phyloP scores from a whole-genome alignment of 2,113 vertebrate genomes.

The Albula goreensis region DNA sequence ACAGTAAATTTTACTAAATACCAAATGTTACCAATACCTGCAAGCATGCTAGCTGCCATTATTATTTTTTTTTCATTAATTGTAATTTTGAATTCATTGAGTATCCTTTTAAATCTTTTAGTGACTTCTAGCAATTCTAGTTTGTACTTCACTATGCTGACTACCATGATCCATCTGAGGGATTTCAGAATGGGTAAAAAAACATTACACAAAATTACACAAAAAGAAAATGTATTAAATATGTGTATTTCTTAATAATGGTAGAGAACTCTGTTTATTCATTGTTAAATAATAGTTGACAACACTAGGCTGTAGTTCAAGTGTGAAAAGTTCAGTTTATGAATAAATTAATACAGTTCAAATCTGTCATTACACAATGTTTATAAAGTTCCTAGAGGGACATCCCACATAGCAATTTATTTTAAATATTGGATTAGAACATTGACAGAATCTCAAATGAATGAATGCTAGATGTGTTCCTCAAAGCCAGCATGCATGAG shows the following conservation, averaged over 20 bases:
- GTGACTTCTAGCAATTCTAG: neutral
- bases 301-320: neutral
- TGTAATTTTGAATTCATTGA: neutral
- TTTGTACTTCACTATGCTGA: no score
- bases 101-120: neutral
- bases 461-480: neutral
- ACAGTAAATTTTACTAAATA: neutral
- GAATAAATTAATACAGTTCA: neutral
- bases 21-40: neutral
- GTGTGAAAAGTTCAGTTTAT: neutral
- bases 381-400: neutral
- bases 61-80: neutral
- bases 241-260: no score
- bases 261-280: no score
- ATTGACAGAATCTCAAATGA: constrained; percentile 1
- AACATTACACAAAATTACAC: no score
- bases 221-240: no score
- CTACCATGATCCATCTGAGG: no score
- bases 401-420: neutral
- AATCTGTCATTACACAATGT: neutral
- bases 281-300: no score
- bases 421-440: neutral
- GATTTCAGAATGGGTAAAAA: no score
- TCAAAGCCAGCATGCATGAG: neutral
- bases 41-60: neutral